Evolutionary conservation across 2,888 invertebrate species (phyloP).

Genomic region (Zygogramma bicolorata): DNA sequence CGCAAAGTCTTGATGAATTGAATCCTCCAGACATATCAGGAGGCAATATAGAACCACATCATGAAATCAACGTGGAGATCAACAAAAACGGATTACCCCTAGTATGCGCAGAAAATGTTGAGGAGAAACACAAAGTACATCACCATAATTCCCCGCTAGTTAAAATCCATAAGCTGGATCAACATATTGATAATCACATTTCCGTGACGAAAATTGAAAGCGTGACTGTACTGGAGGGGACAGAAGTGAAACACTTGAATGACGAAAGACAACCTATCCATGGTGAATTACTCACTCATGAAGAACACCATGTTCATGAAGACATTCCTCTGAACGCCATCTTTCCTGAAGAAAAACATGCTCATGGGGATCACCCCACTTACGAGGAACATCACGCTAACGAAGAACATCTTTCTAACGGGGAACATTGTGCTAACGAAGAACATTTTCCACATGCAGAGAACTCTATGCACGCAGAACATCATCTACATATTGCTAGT

Average conservation of each 20-base stretch:
- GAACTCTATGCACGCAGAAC: too few species aligned
- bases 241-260: background rate
- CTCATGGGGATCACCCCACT: too few species aligned
- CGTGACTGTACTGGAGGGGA: too few species aligned
- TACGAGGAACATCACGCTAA: background rate
- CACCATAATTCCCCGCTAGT: background rate
- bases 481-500: too few species aligned
- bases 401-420: background rate
- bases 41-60: background rate
- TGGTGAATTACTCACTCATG: too few species aligned
- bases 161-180: constrained; percentile 13
- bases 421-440: background rate
- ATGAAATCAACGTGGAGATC: background rate
- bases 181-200: background rate
- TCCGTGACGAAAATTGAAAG: constrained; percentile 23
- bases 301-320: background rate
- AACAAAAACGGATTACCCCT: background rate
- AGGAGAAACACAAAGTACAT: background rate
- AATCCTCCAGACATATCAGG: background rate
- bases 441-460: background rate
- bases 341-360: too few species aligned
- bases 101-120: background rate
- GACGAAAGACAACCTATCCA: background rate
- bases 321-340: too few species aligned
- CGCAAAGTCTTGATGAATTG: background rate